Evolutionary conservation across 2,113 vertebrate genomes (phyloP).

Genomic region (Arothron firmamentum): DNA sequence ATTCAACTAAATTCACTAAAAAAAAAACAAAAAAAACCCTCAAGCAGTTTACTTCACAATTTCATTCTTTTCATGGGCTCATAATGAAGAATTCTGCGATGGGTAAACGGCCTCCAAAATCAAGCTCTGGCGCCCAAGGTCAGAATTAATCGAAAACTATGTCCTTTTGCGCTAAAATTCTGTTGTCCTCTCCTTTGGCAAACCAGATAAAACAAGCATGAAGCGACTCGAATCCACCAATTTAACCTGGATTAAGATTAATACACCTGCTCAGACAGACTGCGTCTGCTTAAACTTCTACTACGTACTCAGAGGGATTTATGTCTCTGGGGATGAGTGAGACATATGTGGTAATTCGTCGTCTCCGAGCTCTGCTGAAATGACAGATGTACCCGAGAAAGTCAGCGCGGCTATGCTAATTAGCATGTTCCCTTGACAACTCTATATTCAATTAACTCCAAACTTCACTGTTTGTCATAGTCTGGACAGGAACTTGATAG

Average conservation of each 20-base stretch:
- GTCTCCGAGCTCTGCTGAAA: slow-evolving; percentile 26
- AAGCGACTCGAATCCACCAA: not conserved
- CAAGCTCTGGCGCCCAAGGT: not conserved
- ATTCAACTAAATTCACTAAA: not conserved
- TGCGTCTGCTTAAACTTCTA: slow-evolving; percentile 15
- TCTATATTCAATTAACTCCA: slow-evolving; percentile 8
- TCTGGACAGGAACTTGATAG: too few relatives aligned
- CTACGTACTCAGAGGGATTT: slow-evolving; percentile 4
- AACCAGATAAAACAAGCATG: too few relatives aligned
- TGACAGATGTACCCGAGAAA: slow-evolving; percentile 19
- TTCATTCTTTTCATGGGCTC: not conserved
- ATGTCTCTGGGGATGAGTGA: slow-evolving; percentile 21
- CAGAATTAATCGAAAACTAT: too few relatives aligned
- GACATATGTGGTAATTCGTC: slow-evolving; percentile 24
- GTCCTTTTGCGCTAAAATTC: too few relatives aligned
- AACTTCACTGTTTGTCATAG: not conserved
- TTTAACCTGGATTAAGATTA: slow-evolving; percentile 7
- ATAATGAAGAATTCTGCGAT: not conserved
- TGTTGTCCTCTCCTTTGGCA: too few relatives aligned
- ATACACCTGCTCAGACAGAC: slow-evolving; percentile 9
- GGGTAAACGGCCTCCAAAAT: not conserved
- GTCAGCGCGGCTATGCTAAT: not conserved
- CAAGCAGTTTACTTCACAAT: not conserved
- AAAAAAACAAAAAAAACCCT: not conserved
- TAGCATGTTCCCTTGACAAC: not conserved